Evolutionary conservation across 2,113 vertebrate species (phyloP), one percentile per base, ranked within the genome.

Genomic region (Alces alces): DNA sequence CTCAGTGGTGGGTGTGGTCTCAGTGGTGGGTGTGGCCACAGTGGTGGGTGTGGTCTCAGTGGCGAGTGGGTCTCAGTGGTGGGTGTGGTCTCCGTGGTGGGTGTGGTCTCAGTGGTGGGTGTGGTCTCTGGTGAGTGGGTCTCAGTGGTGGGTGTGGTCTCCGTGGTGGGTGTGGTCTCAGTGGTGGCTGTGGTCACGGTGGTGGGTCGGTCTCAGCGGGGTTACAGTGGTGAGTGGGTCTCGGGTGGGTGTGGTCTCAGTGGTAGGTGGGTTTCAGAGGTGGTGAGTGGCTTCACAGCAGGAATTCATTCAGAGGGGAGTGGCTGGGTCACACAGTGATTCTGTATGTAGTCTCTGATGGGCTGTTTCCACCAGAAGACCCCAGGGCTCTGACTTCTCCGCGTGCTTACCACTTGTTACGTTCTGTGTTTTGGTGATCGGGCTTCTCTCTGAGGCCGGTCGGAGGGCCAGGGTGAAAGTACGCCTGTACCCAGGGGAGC

Each of bases 281-380:
- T 13, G 66, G 19, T 39, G 70, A 73, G 36, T 43, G n/a, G 21
- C 10, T 1, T 39, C 21, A 13, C 19, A 6, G 36, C 0, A 0
- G 66, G 25, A 13, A 25, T 7, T 73, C 36, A 13, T 13, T 25
- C 23, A 23, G 85, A 25, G 15, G 85, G 33, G 47, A 39, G 16
- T 9, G 2, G 15, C 54, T 14, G 36, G 19, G 0, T 58, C 19
- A 0, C 15, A 1, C 1, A 17, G 33, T 21, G 10, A 28, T 43
- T 47, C 52, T 25, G 2, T 0, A 12, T 79, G 79, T 6, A 1
- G 0, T 1, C 28, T 15, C 5, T 3, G 33, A 36, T 14, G 25
- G 45, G 12, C 16, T 2, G 25, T 55, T 19, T 25, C 70, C 60
- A 1, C 30, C 30, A 2, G 52, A 0, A 7, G 28, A 0, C 50